A percentile compares a stretch with the other conserved stretches of the same genome.
These are phyloP conservation scores for Myotis davidii DNA, from an alignment of 2,113 vertebrate genomes.

Conservation along the genomic window DNA sequence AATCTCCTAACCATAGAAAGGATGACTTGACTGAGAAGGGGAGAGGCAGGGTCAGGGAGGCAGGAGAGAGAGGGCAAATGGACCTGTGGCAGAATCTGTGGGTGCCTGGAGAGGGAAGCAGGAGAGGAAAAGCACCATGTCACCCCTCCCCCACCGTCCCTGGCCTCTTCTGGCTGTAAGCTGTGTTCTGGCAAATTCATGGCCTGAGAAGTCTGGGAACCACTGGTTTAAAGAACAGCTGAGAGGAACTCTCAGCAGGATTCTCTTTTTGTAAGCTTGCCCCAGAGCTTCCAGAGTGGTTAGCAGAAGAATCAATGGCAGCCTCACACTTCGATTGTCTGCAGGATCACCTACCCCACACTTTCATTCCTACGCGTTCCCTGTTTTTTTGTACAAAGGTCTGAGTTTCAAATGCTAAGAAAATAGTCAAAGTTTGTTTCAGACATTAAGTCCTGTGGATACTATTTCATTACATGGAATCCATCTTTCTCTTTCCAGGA, in stretches of 20 bases:
- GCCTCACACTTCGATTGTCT: not conserved
- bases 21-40: not conserved
- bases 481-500: constrained; percentile 77
- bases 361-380: rapidly evolving
- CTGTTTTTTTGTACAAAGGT: not conserved
- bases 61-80: not conserved
- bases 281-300: not conserved
- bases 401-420: not conserved
- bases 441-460: constrained; percentile 56
- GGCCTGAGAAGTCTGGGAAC: not conserved
- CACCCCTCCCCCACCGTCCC: not conserved
- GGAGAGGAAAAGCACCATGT: not conserved
- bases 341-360: not conserved
- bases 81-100: not conserved
- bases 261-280: not conserved
- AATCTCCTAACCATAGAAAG: not conserved
- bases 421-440: not conserved
- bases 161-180: not conserved
- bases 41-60: not conserved
- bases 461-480: constrained; percentile 59
- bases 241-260: constrained; percentile 54
- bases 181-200: not conserved
- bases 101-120: not conserved
- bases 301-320: not conserved
- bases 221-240: constrained; percentile 55